Conservation (phyloP, 2,113 vertebrate species). For the Chrysochloris asiatica region DNA sequence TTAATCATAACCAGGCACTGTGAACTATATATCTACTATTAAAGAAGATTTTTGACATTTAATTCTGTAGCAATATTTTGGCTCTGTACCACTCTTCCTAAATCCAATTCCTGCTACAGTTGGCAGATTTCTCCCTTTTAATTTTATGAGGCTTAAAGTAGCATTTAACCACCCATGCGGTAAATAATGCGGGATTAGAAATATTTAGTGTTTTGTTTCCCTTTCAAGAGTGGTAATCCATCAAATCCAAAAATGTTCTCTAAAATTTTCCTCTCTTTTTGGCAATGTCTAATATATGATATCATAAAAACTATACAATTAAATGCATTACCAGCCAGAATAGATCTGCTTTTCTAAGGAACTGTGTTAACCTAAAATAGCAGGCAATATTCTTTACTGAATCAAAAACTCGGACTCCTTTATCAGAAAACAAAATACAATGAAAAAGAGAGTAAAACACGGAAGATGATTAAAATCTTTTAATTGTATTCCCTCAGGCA, state of each 20-base stretch:
- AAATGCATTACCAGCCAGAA: constrained; percentile 76
- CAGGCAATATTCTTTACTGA: constrained; percentile 52
- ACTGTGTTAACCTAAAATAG: constrained; percentile 54
- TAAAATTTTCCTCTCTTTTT: constrained; percentile 84
- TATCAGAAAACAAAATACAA: constrained; percentile 26
- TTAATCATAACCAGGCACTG: constrained; percentile 99
- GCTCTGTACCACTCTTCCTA: constrained; percentile 96
- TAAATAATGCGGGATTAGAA: constrained; percentile 98
- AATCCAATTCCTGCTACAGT: constrained; percentile 95
- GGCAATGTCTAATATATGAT: constrained; percentile 81
- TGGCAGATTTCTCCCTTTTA: constrained; percentile 95
- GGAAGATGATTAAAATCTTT: not conserved
- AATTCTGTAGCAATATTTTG: constrained; percentile 99
- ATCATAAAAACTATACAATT: constrained; percentile 82
- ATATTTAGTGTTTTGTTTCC: constrained; percentile 99
- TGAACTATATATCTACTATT: constrained; percentile 99
- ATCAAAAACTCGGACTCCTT: not conserved
- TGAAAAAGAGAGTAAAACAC: not conserved
- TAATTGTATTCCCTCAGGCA: constrained; percentile 22
- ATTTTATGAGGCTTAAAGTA: constrained; percentile 99
- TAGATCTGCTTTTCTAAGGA: constrained; percentile 58
- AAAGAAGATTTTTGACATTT: constrained; percentile 99
- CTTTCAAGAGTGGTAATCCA: constrained; percentile 93
- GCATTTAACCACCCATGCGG: constrained; percentile 98
- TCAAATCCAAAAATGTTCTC: constrained; percentile 87